A percentile compares a stretch with the other conserved stretches of the same genome.
Evolutionary conservation across 2,113 vertebrate genomes (phyloP).

Genomic region (Steatornis caripensis): DNA sequence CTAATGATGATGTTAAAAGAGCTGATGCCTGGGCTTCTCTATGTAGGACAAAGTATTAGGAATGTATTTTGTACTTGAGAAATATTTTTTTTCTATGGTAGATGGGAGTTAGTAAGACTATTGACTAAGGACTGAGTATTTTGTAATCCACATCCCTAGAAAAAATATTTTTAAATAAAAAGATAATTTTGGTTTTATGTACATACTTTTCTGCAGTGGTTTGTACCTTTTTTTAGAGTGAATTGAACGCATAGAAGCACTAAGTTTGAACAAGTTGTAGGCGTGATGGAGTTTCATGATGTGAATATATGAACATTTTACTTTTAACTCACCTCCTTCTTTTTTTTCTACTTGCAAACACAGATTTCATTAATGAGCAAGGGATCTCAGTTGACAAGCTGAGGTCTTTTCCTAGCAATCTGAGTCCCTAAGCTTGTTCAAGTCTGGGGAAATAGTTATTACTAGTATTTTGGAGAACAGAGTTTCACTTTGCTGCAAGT

Average conservation of each 20-base stretch:
- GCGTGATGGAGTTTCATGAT: not conserved
- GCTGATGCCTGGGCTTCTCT: not conserved
- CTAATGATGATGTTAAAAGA: not conserved
- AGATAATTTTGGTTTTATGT: fast-evolving
- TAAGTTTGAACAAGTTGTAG: not conserved
- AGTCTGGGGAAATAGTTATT: not conserved
- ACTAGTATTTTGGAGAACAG: not conserved
- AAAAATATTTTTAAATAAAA: not conserved
- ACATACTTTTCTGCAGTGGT: not conserved
- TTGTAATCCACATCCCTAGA: not conserved
- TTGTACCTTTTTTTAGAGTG: not conserved
- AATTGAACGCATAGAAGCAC: not conserved
- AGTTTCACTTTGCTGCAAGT: not conserved
- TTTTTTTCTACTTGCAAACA: not conserved
- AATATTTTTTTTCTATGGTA: not conserved
- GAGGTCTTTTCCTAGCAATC: not conserved
- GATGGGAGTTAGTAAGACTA: not conserved
- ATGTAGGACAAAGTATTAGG: not conserved
- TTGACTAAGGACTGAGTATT: not conserved
- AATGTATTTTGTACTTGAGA: not conserved
- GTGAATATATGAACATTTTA: not conserved
- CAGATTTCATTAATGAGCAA: not conserved
- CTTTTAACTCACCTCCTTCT: not conserved
- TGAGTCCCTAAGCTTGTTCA: not conserved
- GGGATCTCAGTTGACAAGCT: not conserved